Evolutionary conservation across 2,113 vertebrate genomes (phyloP).

Genomic region (Arenaria interpres): DNA sequence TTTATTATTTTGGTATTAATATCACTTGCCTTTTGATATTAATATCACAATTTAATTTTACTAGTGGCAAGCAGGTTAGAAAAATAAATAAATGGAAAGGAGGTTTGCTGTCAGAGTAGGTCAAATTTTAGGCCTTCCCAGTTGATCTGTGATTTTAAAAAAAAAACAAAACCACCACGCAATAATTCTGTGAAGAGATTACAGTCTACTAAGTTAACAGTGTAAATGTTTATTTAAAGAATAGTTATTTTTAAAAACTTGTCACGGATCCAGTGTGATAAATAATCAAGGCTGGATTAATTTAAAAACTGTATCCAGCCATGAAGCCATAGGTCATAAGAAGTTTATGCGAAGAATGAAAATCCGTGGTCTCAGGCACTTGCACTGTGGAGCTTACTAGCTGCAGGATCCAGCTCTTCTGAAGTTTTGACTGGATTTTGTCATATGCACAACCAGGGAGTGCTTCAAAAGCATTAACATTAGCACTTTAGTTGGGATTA

Average conservation of each 20-base stretch:
- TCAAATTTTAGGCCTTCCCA: neutral
- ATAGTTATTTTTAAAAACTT: neutral
- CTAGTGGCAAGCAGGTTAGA: neutral
- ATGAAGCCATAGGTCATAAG: constrained; percentile 1
- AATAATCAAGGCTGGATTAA: constrained; percentile 34
- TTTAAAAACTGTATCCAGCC: constrained; percentile 28
- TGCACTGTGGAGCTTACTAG: neutral
- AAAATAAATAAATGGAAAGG: neutral
- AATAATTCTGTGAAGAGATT: neutral
- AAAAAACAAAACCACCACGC: neutral
- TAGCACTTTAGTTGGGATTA: neutral
- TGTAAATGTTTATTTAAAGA: constrained; percentile 30
- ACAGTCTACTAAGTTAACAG: neutral
- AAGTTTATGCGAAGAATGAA: constrained; percentile 43
- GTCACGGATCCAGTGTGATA: neutral
- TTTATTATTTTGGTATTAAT: neutral
- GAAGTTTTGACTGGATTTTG: constrained; percentile 11
- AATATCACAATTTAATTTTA: neutral
- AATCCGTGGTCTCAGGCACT: neutral
- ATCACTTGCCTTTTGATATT: constrained; percentile 4
- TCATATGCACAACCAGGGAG: neutral
- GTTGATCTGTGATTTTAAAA: neutral
- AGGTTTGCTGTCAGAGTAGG: neutral
- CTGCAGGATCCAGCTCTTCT: neutral
- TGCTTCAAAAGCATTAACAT: neutral